A percentile compares a stretch with the other conserved stretches of the same genome.
Evolutionary conservation across 1,140 invertebrate genomes (phyloP).

Genomic region (Agrilus planipennis): DNA sequence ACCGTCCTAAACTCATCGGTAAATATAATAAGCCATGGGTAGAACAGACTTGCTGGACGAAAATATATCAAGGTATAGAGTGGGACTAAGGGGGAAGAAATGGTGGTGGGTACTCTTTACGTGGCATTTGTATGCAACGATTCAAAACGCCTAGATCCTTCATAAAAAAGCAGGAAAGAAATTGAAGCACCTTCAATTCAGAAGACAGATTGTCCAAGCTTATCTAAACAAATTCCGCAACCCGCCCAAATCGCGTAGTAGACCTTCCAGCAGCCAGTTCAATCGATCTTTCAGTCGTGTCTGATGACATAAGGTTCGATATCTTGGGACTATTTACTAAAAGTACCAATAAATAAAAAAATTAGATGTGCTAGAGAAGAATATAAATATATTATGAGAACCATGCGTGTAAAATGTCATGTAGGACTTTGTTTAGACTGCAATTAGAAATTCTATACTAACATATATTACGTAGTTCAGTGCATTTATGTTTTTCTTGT

Average conservation of each 20-base stretch:
- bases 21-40: slow-evolving; percentile 6
- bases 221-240: slow-evolving; percentile 10
- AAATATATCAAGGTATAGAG: slow-evolving; percentile 4
- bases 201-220: slow-evolving; percentile 14
- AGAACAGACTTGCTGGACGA: slow-evolving; percentile 8
- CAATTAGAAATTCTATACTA: too few relatives aligned
- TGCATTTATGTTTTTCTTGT: too few relatives aligned
- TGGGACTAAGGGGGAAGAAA: slow-evolving; percentile 6
- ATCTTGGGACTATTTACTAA: slow-evolving; percentile 1
- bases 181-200: slow-evolving; percentile 17
- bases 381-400: background rate
- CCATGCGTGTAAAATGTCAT: slow-evolving; percentile 2
- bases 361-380: slow-evolving; percentile 3
- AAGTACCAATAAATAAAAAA: slow-evolving; percentile 3
- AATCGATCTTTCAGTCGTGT: background rate
- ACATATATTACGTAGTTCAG: too few relatives aligned
- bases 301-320: slow-evolving; percentile 3
- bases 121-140: slow-evolving; percentile 3
- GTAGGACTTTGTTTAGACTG: slow-evolving; percentile 4
- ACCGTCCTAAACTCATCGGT: background rate
- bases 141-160: slow-evolving; percentile 9
- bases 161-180: slow-evolving; percentile 15
- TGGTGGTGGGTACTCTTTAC: slow-evolving; percentile 8
- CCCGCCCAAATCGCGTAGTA: background rate
- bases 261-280: background rate